Conservation (phyloP, 2,113 vertebrate species). For the Nothobranchius furzeri region DNA sequence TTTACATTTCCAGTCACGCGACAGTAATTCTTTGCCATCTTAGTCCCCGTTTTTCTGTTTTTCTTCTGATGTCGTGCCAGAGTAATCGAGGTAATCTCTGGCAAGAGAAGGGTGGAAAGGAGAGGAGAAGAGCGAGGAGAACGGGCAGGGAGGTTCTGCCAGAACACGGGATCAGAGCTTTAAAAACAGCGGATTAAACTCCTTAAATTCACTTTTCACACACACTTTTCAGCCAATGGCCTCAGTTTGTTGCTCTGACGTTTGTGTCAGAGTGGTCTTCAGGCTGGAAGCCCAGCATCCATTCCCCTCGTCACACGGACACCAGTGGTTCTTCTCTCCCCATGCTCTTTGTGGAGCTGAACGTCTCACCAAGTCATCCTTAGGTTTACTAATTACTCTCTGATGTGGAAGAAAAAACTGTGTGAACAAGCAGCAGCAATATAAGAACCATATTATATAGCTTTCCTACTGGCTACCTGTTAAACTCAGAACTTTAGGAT, state of each 20-base stretch:
- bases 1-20: constrained; percentile 53
- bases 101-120: constrained; percentile 40
- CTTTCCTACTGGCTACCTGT: no score
- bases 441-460: no score
- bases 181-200: constrained; percentile 49
- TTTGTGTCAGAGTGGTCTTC: constrained; percentile 14
- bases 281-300: constrained; percentile 9
- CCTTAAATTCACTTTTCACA: background rate
- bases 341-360: no score
- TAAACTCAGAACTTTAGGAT: no score
- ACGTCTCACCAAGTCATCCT: no score
- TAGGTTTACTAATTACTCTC: no score
- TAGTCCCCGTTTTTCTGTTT: constrained; percentile 45
- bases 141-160: constrained; percentile 47
- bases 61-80: constrained; percentile 64
- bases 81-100: constrained; percentile 70
- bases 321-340: background rate
- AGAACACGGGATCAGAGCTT: constrained; percentile 58
- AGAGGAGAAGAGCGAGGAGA: constrained; percentile 45
- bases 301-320: background rate
- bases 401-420: no score
- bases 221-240: background rate
- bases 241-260: constrained; percentile 1
- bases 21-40: constrained; percentile 51
- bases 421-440: no score